Percentiles rank a stretch among this genome's conserved stretches.
Evolutionary conservation across 53 echinoderm and acorn worm species (phyloP).

Genomic region (Mesocentrotus franciscanus): DNA sequence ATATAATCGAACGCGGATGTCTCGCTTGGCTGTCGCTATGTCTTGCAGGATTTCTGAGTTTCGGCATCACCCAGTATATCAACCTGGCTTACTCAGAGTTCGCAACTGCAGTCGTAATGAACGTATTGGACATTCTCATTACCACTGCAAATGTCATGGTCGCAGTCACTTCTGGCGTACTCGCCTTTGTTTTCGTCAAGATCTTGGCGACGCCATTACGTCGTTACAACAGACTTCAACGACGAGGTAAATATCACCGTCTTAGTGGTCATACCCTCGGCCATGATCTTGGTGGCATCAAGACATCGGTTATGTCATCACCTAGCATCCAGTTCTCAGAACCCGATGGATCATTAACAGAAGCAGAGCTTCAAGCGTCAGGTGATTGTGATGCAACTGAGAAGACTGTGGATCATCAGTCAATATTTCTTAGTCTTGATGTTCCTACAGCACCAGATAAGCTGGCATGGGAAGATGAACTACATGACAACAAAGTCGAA

Average conservation of each 20-base stretch:
- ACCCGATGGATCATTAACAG: not conserved
- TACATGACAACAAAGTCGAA: not conserved
- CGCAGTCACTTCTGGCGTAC: not conserved
- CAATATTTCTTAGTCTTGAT: not conserved
- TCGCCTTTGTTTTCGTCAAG: slow-evolving; percentile 7
- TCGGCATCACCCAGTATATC: not conserved
- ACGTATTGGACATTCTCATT: slow-evolving; percentile 30
- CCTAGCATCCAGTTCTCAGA: not conserved
- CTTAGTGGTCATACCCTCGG: not conserved
- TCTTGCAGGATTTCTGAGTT: not conserved
- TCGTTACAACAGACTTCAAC: slow-evolving; percentile 16
- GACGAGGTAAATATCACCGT: not conserved
- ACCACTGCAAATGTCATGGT: slow-evolving; percentile 33
- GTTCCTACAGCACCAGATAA: not conserved
- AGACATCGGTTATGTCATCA: not conserved
- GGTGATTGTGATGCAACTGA: not conserved
- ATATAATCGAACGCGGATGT: slow-evolving; percentile 15
- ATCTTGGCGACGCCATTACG: not conserved
- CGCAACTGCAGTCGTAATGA: slow-evolving; percentile 12
- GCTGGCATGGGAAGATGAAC: not conserved
- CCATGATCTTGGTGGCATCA: not conserved
- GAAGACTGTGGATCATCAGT: not conserved
- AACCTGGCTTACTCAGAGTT: slow-evolving; percentile 30
- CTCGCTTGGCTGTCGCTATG: slow-evolving; percentile 2
- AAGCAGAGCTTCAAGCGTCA: not conserved